These are phyloP conservation scores for Mastigias papua DNA, from an alignment of 30 jellyfish, hydroid and myxozoan genomes.

Conservation along the genomic window DNA sequence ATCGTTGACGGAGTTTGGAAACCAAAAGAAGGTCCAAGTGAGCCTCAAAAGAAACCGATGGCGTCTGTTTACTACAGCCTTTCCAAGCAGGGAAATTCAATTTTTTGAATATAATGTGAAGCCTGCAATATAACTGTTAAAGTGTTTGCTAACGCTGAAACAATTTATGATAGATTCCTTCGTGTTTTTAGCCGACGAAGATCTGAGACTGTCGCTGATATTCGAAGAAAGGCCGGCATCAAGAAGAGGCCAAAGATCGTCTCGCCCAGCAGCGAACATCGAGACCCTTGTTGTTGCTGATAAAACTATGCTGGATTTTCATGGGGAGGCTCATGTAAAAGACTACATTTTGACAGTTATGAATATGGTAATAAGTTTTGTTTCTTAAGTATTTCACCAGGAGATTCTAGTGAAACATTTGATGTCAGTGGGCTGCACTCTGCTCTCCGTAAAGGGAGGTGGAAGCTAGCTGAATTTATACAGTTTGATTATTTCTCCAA, in stretches of 20 bases:
- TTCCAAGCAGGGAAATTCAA: no score
- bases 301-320: conserved; percentile 69
- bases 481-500: no score
- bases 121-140: no score
- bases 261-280: conserved; percentile 52
- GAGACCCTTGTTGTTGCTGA: conserved; percentile 74
- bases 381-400: no score
- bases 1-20: not conserved
- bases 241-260: conserved; percentile 77
- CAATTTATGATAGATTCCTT: no score
- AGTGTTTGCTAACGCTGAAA: no score
- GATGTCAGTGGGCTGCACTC: no score
- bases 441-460: no score
- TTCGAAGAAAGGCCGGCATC: conserved; percentile 37
- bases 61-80: not conserved
- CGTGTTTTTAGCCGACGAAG: not conserved
- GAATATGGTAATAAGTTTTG: not conserved
- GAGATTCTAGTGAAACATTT: no score
- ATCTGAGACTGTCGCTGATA: conserved; percentile 10
- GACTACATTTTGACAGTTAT: conserved; percentile 46
- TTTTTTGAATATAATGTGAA: no score
- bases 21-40: not conserved
- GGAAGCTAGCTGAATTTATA: no score
- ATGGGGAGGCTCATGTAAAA: conserved; percentile 64
- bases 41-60: not conserved